These are phyloP conservation scores for Drosophila ohnishii DNA, from an alignment of 1,140 invertebrate genomes.

Conservation along the genomic window DNA sequence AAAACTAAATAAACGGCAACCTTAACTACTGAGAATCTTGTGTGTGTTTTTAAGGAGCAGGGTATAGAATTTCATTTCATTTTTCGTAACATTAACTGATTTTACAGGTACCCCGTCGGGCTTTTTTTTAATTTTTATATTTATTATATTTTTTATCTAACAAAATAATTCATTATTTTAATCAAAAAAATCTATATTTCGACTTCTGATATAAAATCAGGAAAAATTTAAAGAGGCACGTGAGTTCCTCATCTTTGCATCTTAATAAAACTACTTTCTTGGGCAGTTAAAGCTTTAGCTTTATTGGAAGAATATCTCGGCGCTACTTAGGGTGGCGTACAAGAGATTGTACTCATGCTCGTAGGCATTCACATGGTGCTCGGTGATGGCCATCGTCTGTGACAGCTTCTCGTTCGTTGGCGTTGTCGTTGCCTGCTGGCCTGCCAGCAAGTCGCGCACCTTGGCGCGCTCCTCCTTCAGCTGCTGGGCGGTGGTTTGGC, in stretches of 20 bases:
- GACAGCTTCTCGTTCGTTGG: slow-evolving; percentile 92
- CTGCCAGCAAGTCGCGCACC: slow-evolving; percentile 84
- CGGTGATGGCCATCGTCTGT: slow-evolving; percentile 96
- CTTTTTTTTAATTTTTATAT: too few relatives aligned
- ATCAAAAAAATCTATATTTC: too few relatives aligned
- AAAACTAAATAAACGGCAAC: slow-evolving; percentile 39
- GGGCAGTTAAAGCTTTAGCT: neutral
- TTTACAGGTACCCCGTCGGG: too few relatives aligned
- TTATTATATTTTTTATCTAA: too few relatives aligned
- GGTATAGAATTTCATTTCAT: too few relatives aligned
- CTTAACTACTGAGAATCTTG: slow-evolving; percentile 7
- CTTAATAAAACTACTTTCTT: neutral
- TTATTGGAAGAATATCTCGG: slow-evolving; percentile 94
- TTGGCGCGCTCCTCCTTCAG: slow-evolving; percentile 87
- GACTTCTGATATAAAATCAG: too few relatives aligned
- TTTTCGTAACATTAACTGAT: too few relatives aligned
- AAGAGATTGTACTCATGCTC: slow-evolving; percentile 95
- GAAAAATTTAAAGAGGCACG: too few relatives aligned
- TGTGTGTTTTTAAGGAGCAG: neutral
- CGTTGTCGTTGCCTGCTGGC: slow-evolving; percentile 41
- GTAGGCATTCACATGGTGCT: slow-evolving; percentile 90
- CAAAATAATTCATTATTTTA: too few relatives aligned
- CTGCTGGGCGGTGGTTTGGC: slow-evolving; percentile 92
- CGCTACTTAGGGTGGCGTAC: slow-evolving; percentile 96
- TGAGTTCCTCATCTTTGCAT: neutral